phyloP scores from a whole-genome alignment of 2,113 vertebrate genomes.

The Grammomys dolichurus region DNA sequence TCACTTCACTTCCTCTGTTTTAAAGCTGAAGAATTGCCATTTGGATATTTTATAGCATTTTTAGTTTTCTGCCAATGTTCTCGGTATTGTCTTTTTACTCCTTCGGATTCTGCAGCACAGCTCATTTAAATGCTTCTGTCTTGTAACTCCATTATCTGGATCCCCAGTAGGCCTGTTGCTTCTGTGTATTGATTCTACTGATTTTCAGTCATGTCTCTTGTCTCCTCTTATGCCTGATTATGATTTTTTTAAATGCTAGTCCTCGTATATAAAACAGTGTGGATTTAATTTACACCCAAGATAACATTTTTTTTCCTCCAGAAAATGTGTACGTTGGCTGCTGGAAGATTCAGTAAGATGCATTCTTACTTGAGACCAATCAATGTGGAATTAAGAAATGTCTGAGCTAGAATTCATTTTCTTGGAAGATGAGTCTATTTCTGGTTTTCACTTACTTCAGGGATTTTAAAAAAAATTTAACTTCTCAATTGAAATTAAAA shows the following conservation, averaged over 20 bases:
- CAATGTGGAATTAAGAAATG: slow-evolving; percentile 14
- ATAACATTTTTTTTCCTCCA: not conserved
- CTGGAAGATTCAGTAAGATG: not conserved
- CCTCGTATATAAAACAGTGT: not conserved
- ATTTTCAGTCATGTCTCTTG: not conserved
- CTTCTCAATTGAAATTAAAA: slow-evolving; percentile 53
- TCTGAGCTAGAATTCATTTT: not conserved
- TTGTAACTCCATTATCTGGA: not conserved
- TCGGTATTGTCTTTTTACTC: not conserved
- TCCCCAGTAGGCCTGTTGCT: not conserved
- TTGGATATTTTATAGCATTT: slow-evolving; percentile 45
- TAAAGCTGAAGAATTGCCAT: slow-evolving; percentile 33
- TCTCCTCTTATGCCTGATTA: not conserved
- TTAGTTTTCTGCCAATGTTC: slow-evolving; percentile 35
- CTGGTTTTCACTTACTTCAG: not conserved
- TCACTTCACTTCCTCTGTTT: not conserved
- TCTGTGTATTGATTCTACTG: not conserved
- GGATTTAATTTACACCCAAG: slow-evolving; percentile 22
- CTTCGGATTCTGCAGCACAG: not conserved
- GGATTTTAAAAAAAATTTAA: not conserved
- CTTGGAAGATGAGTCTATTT: not conserved
- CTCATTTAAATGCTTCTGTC: slow-evolving; percentile 4
- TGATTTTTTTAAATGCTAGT: slow-evolving; percentile 36
- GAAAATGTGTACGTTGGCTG: not conserved
- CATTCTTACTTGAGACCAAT: not conserved